Base-by-base conservation (phyloP, 2,797 vertebrate genomes). In the Mormyrops attenuatus region DNA sequence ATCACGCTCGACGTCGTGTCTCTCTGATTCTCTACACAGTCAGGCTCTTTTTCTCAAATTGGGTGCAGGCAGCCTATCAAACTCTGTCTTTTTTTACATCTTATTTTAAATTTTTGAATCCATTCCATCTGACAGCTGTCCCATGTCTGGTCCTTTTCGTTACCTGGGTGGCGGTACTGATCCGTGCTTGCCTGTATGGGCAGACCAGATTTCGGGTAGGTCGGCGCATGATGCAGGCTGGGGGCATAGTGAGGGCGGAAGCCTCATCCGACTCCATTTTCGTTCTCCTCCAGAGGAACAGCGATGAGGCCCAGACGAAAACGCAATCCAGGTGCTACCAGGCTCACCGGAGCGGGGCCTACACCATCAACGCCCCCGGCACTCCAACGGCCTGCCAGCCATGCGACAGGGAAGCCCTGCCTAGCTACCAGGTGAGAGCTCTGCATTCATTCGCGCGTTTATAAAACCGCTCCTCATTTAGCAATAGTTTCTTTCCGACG, bases 381-480 rank as follows among this genome's bases (percentile, higher is more conserved):
- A 88, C 94, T 5, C 15, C 66, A 0, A 90, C 93, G 0, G 5
- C 92, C 13, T 92, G 88, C 47, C 84, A 91, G 6, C 93, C 92
- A 0, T 92, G 90, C 1, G n/a, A 92, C 7, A 95, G 92, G 91
- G 95, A 96, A 49, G 93, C 95, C 34, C 91, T 95, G 85, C 96
- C 95, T 0, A 96, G 95, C 89, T 97, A 96, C 92, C 96, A 97
- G 96, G 96, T 96, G 94, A 88, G 17, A 0, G 38, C 85, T 2
- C 41, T 2, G 13, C 38, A 34, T 47, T 11, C 34, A 3, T 30
- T 8, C 53, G 3, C 77, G 11, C 47, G 3, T 34, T 5, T 80
- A 13, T 50, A 52, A 47, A 49, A 63, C n/a, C 57, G 20, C 20
- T 22, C 57, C 57, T 60, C 6, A 2, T 60, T 3, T 0, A 60